Percentiles rank a stretch among this genome's conserved stretches.
Conservation (phyloP, 1,140 invertebrate species). For the Scylla paramamosain region DNA sequence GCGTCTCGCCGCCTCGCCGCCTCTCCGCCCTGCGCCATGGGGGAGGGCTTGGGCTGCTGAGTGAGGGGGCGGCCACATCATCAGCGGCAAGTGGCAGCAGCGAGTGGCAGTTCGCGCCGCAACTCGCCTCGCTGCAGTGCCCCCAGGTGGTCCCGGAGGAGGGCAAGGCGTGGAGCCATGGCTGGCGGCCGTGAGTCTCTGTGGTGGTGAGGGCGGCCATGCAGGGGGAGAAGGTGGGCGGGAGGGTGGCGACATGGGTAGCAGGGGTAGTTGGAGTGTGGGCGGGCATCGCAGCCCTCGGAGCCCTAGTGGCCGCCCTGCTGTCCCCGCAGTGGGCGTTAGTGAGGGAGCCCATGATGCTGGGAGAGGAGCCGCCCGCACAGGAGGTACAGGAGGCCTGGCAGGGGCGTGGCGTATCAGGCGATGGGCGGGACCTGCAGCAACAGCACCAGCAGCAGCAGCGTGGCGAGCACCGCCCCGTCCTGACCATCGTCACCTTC, state of each 20-base stretch:
- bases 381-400: conserved; percentile 34
- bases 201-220: not conserved
- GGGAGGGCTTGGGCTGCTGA: not conserved
- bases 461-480: not conserved
- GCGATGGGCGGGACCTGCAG: not conserved
- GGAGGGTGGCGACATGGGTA: conserved; percentile 68
- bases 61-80: not conserved
- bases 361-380: conserved; percentile 44
- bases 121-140: not conserved
- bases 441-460: conserved; percentile 35
- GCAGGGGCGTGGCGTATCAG: not conserved
- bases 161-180: not conserved
- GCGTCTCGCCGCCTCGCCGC: too few relatives aligned
- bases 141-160: not conserved
- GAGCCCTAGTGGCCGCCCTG: conserved; percentile 67
- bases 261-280: conserved; percentile 71
- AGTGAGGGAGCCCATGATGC: conserved; percentile 68
- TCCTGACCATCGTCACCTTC: conserved; percentile 70
- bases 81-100: not conserved
- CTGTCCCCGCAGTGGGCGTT: conserved; percentile 72
- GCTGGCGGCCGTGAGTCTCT: not conserved
- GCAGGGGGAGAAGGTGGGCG: conserved; percentile 63
- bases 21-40: not conserved
- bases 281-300: conserved; percentile 69
- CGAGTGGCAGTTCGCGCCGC: not conserved